These are phyloP conservation scores for Ptychodera flava DNA, from an alignment of 35 echinoderm and acorn worm species.

Conservation along the genomic window DNA sequence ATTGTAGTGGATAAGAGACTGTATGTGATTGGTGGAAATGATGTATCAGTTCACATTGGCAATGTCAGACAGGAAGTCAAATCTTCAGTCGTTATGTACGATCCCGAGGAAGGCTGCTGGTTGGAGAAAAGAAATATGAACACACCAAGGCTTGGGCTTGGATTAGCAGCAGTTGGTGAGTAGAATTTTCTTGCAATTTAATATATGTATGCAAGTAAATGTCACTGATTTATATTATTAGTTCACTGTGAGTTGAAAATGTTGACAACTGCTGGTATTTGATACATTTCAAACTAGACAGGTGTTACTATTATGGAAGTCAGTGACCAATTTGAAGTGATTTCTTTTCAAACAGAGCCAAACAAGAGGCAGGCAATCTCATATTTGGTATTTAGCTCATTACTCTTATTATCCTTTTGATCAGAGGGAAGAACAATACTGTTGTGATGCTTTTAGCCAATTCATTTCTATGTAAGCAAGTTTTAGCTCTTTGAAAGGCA, in stretches of 20 bases:
- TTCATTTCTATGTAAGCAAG: too few species aligned
- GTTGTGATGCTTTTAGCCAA: too few species aligned
- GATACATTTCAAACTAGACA: not conserved
- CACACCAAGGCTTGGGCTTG: not conserved
- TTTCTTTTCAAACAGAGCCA: too few species aligned
- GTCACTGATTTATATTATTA: not conserved
- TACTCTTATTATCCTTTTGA: too few species aligned
- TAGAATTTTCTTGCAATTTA: not conserved
- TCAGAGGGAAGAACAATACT: too few species aligned
- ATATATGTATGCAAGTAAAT: not conserved
- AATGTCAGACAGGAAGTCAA: not conserved
- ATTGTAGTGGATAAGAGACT: constrained; percentile 10
- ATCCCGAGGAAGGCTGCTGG: not conserved
- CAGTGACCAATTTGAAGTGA: too few species aligned
- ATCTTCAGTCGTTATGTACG: not conserved
- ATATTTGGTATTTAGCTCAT: too few species aligned
- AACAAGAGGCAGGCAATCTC: too few species aligned
- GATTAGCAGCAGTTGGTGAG: constrained; percentile 13
- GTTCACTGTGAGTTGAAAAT: not conserved
- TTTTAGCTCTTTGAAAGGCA: too few species aligned
- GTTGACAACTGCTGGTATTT: not conserved
- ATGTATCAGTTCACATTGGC: constrained; percentile 10
- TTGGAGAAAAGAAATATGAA: constrained; percentile 14
- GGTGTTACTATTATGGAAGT: not conserved
- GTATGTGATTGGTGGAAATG: constrained; percentile 27